Evolutionary conservation across 2,113 vertebrate species (phyloP).

Genomic region (Accipiter cooperii): DNA sequence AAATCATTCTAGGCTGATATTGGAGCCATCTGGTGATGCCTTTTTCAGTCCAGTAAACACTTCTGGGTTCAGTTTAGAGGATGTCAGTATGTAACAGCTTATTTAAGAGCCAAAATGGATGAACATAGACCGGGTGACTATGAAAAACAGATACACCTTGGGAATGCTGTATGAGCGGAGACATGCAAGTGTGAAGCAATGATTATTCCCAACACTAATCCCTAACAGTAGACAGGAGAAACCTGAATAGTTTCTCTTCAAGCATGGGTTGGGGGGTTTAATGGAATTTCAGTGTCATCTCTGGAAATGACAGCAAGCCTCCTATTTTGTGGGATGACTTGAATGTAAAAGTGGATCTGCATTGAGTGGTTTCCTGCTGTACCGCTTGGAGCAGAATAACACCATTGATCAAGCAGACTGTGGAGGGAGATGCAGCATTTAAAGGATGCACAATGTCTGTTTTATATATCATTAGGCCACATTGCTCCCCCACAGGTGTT

Average conservation of each 20-base stretch:
- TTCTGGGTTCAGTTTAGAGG: slow-evolving; percentile 36
- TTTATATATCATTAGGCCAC: neutral
- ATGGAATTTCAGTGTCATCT: neutral
- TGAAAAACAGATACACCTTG: neutral
- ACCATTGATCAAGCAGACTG: neutral
- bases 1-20: slow-evolving; percentile 46
- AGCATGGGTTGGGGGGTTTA: neutral
- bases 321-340: neutral
- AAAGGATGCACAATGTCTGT: neutral
- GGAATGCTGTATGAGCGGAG: neutral
- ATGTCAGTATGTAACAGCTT: neutral
- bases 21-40: slow-evolving; percentile 47
- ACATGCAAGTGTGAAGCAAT: neutral
- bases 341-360: neutral
- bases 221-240: neutral
- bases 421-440: neutral
- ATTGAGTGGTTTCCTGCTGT: neutral
- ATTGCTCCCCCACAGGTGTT: neutral
- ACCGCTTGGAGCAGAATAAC: neutral
- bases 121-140: neutral
- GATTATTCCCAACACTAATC: neutral
- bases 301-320: neutral
- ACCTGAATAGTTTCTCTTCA: neutral
- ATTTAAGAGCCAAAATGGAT: neutral
- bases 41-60: slow-evolving; percentile 38